Evolutionary conservation across 2,113 vertebrate species (phyloP).

Genomic region (Dicerorhinus sumatrensis): DNA sequence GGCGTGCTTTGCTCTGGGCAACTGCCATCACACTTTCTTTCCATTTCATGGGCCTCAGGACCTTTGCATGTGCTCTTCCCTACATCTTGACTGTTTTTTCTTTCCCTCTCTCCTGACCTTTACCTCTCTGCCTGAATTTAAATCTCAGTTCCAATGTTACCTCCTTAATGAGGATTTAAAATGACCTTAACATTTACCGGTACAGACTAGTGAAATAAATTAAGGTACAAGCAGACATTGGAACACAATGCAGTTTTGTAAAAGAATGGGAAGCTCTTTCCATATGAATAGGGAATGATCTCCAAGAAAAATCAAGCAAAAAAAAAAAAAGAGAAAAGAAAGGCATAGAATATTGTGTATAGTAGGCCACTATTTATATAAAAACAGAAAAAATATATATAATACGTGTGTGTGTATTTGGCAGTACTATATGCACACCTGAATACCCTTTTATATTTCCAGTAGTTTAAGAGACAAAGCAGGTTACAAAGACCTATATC

Average conservation of each 20-base stretch:
- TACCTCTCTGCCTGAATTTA: not conserved
- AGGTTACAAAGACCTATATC: not conserved
- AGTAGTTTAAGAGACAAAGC: not conserved
- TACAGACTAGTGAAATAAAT: not conserved
- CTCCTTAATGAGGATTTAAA: not conserved
- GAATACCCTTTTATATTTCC: not conserved
- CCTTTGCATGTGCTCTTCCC: not conserved
- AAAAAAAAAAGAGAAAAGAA: not conserved
- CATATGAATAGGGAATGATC: not conserved
- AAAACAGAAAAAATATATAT: not conserved
- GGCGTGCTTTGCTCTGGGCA: not conserved
- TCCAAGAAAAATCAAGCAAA: not conserved
- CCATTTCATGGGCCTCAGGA: not conserved
- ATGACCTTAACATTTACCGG: not conserved
- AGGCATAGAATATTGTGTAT: not conserved
- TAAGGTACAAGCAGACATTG: not conserved
- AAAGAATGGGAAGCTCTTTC: not conserved
- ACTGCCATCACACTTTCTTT: not conserved
- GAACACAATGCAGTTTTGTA: not conserved
- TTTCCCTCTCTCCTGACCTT: not conserved
- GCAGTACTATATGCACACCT: not conserved
- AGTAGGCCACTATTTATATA: not conserved
- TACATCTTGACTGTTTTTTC: not conserved
- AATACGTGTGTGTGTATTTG: not conserved
- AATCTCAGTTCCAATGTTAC: not conserved